phyloP scores from a whole-genome alignment of 2,113 vertebrate species.

The Zosterops japonicus region DNA sequence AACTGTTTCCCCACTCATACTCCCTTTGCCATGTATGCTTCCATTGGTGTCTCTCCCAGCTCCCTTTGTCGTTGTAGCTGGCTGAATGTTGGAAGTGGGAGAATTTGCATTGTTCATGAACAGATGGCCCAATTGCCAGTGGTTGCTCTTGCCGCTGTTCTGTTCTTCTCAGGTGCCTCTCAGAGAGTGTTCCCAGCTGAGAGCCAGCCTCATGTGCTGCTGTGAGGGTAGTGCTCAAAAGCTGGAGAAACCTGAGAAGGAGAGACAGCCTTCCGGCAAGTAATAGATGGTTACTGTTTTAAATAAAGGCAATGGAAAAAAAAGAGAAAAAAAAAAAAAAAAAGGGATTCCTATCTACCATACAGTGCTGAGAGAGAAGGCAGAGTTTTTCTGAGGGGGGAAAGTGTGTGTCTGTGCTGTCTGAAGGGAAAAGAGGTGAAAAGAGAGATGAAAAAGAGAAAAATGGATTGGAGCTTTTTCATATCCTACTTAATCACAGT shows the following conservation, averaged over 20 bases:
- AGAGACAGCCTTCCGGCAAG: constrained; percentile 55
- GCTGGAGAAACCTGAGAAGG: constrained; percentile 69
- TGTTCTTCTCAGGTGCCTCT: constrained; percentile 1
- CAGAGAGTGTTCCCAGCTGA: background rate
- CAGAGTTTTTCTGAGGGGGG: background rate
- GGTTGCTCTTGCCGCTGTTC: background rate
- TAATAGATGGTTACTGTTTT: constrained; percentile 80
- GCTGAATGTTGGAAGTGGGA: background rate
- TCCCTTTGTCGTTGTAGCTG: background rate
- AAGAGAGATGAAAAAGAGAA: constrained; percentile 59
- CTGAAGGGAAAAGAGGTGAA: constrained; percentile 24
- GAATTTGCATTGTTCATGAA: background rate
- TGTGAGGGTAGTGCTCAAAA: background rate
- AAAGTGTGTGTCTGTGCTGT: background rate
- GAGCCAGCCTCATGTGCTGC: background rate
- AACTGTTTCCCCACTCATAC: background rate
- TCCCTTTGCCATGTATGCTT: background rate
- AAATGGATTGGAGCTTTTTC: constrained; percentile 64
- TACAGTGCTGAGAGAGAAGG: background rate
- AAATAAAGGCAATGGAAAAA: background rate
- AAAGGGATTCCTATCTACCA: constrained; percentile 58
- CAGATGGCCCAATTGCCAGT: background rate
- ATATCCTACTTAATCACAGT: constrained; percentile 78
- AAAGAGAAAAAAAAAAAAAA: background rate
- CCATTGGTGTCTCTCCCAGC: background rate